Conservation (phyloP, 1,140 invertebrate genomes). For the Batillaria attramentaria region DNA sequence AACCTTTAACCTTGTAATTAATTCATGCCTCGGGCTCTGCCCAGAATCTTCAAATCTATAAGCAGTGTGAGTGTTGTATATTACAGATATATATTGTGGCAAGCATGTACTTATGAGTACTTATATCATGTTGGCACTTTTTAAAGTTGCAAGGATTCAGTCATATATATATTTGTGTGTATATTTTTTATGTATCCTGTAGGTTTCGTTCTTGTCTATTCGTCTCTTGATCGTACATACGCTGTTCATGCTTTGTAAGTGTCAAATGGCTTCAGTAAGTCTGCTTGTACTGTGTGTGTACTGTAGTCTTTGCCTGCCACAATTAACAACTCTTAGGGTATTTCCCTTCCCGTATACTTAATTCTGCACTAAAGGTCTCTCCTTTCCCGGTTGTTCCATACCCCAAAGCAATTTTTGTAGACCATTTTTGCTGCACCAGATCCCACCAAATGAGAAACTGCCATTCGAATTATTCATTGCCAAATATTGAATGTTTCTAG, state of each 20-base stretch:
- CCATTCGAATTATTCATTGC: too few species aligned
- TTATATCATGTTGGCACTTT: constrained; percentile 12
- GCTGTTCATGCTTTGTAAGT: background rate
- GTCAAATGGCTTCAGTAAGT: constrained; percentile 1
- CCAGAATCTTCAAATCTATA: constrained; percentile 21
- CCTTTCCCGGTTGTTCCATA: too few species aligned
- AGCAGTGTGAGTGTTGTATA: constrained; percentile 28
- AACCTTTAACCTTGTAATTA: constrained; percentile 25
- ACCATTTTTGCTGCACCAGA: too few species aligned
- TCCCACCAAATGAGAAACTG: too few species aligned
- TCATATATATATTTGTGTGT: constrained; percentile 9
- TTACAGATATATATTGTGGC: constrained; percentile 26
- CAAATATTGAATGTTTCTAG: too few species aligned
- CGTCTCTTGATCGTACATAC: background rate
- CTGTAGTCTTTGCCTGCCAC: too few species aligned
- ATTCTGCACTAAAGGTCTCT: too few species aligned
- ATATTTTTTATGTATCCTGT: background rate
- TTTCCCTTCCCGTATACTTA: too few species aligned
- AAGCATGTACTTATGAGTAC: constrained; percentile 32
- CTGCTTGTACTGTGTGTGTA: background rate
- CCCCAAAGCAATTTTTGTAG: too few species aligned
- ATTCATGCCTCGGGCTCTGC: constrained; percentile 30
- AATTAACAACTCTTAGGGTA: too few species aligned
- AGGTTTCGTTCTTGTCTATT: background rate
- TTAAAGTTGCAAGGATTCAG: constrained; percentile 3